Base-by-base conservation (phyloP, 92 coral and sea anemone species). In the Scolanthus callimorphus region DNA sequence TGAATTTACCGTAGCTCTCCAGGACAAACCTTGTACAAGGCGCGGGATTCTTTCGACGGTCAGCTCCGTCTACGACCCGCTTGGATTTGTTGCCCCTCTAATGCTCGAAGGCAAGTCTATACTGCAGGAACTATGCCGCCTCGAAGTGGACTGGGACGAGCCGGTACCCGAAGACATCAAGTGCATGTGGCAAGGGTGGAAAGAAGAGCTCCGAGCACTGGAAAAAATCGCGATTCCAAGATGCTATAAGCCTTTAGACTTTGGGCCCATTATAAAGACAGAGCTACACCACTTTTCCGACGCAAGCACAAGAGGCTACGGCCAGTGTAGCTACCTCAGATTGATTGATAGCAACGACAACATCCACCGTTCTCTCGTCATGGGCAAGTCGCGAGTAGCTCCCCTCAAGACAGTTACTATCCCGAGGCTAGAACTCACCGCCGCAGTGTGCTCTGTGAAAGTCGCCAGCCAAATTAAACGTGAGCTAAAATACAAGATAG, bases 311-410 rank as follows among this genome's bases (percentile, higher is more conserved):
- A 48, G 43, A 20, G 83, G 83, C 38, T 77, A 77, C 29, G 64
- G 77, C 22, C 83, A 77, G 49, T 77, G 83, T 50, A 49, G 70
- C 60, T 77, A 77, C 46, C 28, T 77, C 17, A 17, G 83, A 11
- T 21, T 69, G 22, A 30, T 45, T n/a, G 26, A 74, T 13, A 75
- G 66, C 28, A 20, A 49, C 44, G 28, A 57, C 2, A 45, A 52
- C 23, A 39, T 74, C 21, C 81, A 74, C 39, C 66, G 81, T 45
- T 20, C 76, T 12, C 57, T 74, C 13, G 73, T 74, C 21, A 64
- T 55, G 59, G 67, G 76, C 17, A 74, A 67, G 43, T 65, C 76
- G 13, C 49, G 49, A 17, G 76, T 69, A 59, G 58, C 76, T 0
- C 81, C 69, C 3, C 27, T 74, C 13, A 65, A 50, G 49, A 60